phyloP scores from a whole-genome alignment of 2,888 invertebrate genomes.

The Eubasilissa splendida region DNA sequence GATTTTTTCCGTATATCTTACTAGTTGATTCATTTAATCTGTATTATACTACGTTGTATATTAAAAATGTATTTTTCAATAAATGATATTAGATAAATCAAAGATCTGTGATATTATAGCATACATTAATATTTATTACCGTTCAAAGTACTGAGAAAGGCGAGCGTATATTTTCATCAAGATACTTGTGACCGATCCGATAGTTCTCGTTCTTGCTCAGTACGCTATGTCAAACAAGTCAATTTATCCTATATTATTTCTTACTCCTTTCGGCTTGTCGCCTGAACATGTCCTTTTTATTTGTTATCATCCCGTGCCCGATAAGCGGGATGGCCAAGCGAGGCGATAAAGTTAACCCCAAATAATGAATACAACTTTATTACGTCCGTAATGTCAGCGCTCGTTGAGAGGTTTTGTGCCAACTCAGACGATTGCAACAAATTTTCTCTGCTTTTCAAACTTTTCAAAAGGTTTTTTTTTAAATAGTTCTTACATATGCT shows the following conservation, averaged over 20 bases:
- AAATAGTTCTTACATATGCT: too few relatives aligned
- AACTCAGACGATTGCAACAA: slow-evolving; percentile 27
- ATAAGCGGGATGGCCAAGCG: slow-evolving; percentile 52
- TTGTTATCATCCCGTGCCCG: slow-evolving; percentile 54
- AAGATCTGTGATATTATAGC: too few relatives aligned
- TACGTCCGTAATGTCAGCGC: slow-evolving; percentile 53
- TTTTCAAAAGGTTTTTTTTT: not conserved
- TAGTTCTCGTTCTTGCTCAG: not conserved
- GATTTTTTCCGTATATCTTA: too few relatives aligned
- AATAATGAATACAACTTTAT: slow-evolving; percentile 58
- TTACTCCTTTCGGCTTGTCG: slow-evolving; percentile 16
- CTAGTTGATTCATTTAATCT: too few relatives aligned
- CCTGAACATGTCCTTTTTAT: slow-evolving; percentile 50
- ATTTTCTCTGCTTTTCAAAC: not conserved
- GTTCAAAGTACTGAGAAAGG: too few relatives aligned
- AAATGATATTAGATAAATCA: too few relatives aligned
- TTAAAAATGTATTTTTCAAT: too few relatives aligned
- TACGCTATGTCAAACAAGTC: slow-evolving; percentile 46
- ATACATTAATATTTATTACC: too few relatives aligned
- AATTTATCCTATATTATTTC: slow-evolving; percentile 9
- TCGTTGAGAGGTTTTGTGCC: slow-evolving; percentile 36
- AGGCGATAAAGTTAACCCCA: slow-evolving; percentile 53
- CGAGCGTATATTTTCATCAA: too few relatives aligned
- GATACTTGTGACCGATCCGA: too few relatives aligned
- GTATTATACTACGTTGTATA: too few relatives aligned